A percentile compares a stretch with the other conserved stretches of the same genome.
These are phyloP conservation scores for Odontamblyopus rebecca DNA, from an alignment of 2,797 vertebrate genomes.

Conservation along the genomic window DNA sequence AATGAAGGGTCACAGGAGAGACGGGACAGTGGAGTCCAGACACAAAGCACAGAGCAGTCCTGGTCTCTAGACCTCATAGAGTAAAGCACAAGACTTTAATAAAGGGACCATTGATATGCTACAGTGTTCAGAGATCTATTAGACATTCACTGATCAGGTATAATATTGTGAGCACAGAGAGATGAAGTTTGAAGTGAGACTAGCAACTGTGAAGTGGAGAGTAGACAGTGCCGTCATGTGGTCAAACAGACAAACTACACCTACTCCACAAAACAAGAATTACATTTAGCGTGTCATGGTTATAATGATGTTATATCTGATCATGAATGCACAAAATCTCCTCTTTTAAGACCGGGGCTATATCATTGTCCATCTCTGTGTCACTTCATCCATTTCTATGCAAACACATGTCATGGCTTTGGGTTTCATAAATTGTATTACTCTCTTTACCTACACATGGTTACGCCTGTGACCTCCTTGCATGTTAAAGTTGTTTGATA, in stretches of 20 bases:
- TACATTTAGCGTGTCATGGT: neutral
- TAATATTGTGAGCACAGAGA: neutral
- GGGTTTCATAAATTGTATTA: slow-evolving; percentile 13
- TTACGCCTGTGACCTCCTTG: slow-evolving; percentile 70
- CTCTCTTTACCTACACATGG: slow-evolving; percentile 44
- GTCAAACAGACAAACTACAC: neutral
- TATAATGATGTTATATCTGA: slow-evolving; percentile 1
- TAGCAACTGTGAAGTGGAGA: neutral
- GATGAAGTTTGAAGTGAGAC: neutral
- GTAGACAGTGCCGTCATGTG: neutral
- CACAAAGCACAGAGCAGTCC: slow-evolving; percentile 76
- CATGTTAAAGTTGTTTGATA: slow-evolving; percentile 77
- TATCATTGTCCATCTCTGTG: slow-evolving; percentile 38
- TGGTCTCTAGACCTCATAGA: slow-evolving; percentile 79
- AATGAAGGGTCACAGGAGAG: slow-evolving; percentile 66
- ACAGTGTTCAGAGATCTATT: slow-evolving; percentile 58
- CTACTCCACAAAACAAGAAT: neutral
- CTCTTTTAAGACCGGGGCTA: slow-evolving; percentile 28
- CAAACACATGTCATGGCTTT: slow-evolving; percentile 75
- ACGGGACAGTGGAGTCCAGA: slow-evolving; percentile 73
- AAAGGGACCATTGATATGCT: neutral
- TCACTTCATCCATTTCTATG: slow-evolving; percentile 72
- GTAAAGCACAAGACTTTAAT: slow-evolving; percentile 39
- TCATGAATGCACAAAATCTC: slow-evolving; percentile 34
- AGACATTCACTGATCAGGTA: slow-evolving; percentile 25